These are phyloP conservation scores for Capitella teleta DNA, from an alignment of 1,140 invertebrate species.

Conservation along the genomic window DNA sequence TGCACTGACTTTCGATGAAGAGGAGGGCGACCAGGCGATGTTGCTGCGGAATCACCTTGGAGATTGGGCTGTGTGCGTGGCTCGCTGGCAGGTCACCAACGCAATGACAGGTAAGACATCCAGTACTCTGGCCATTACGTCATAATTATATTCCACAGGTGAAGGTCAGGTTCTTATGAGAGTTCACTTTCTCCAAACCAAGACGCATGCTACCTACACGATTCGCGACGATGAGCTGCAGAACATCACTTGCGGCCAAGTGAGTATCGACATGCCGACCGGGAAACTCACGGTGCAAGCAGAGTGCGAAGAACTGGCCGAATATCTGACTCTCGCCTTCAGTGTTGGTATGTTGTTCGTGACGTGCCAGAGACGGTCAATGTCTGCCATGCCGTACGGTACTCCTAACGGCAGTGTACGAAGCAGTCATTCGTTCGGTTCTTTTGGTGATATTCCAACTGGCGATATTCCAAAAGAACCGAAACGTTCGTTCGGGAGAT, in stretches of 20 bases:
- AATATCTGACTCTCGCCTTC: conserved; percentile 11
- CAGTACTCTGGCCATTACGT: neutral
- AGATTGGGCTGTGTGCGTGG: conserved; percentile 10
- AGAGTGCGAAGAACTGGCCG: conserved; percentile 1
- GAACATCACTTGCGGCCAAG: conserved; percentile 2
- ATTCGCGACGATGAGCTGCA: conserved; percentile 12
- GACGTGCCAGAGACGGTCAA: neutral
- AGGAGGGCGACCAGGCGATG: conserved; percentile 11
- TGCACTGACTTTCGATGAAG: conserved; percentile 7
- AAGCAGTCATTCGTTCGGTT: neutral
- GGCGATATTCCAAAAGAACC: neutral
- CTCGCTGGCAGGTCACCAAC: neutral
- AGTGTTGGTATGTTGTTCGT: conserved; percentile 10
- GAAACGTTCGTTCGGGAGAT: neutral
- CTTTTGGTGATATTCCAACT: neutral
- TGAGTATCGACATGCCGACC: conserved; percentile 11
- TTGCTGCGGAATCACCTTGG: conserved; percentile 5
- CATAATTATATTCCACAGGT: neutral
- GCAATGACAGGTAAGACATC: neutral
- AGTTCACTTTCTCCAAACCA: too few species aligned
- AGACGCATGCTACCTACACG: neutral
- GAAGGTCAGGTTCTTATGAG: too few species aligned
- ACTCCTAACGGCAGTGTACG: conserved; percentile 1
- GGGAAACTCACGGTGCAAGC: conserved; percentile 7
- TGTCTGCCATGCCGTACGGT: neutral